These are phyloP conservation scores for Drosophila birchii DNA, from an alignment of 2,888 invertebrate genomes.

Conservation along the genomic window DNA sequence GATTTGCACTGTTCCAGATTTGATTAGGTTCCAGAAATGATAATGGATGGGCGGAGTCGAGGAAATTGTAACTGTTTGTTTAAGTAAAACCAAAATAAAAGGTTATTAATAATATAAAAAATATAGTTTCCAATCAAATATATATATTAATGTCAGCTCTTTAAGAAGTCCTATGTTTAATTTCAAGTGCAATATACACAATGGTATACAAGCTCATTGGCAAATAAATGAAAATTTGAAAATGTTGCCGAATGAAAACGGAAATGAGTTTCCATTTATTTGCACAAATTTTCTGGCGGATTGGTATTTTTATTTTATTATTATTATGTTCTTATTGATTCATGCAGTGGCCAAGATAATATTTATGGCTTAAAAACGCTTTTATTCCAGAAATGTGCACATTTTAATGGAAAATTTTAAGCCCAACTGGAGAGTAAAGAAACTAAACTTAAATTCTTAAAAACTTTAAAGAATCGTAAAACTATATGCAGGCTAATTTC, in stretches of 20 bases:
- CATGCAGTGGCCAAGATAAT: background rate
- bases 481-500: background rate
- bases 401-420: background rate
- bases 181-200: too few species aligned
- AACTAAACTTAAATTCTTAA: background rate
- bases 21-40: slow-evolving; percentile 37
- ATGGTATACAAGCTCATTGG: background rate
- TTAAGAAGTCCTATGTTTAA: background rate
- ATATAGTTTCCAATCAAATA: background rate
- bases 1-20: slow-evolving; percentile 28
- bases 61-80: background rate
- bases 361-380: background rate
- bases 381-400: background rate
- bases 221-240: background rate
- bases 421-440: background rate
- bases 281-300: background rate
- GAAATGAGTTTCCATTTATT: background rate
- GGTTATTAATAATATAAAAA: background rate
- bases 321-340: background rate
- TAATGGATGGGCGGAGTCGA: slow-evolving; percentile 20
- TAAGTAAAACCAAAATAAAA: too few species aligned
- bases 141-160: background rate
- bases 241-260: background rate
- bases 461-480: background rate
- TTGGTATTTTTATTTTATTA: background rate